Evolutionary conservation across 2,113 vertebrate genomes (phyloP).

Genomic region (Thalassarche chlororhynchos): DNA sequence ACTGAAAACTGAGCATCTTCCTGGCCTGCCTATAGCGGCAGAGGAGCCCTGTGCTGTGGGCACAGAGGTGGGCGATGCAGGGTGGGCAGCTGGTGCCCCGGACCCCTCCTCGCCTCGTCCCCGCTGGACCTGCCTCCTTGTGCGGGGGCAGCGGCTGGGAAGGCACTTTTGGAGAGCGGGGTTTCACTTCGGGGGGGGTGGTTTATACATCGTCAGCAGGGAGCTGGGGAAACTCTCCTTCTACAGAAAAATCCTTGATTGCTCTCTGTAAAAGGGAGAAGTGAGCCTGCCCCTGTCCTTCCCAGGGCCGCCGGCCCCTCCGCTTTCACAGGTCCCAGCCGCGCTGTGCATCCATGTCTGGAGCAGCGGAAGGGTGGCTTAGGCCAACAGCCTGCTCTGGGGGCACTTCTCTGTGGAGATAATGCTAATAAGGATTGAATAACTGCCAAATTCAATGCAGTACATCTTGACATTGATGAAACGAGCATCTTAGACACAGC

Average conservation of each 20-base stretch:
- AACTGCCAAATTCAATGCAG: constrained; percentile 46
- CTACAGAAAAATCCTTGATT: no score
- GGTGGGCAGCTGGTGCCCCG: no score
- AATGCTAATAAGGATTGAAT: constrained; percentile 25
- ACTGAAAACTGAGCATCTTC: background rate
- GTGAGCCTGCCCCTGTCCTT: background rate
- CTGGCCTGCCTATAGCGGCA: background rate
- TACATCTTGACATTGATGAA: constrained; percentile 33
- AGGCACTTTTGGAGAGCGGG: background rate
- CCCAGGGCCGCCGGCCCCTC: background rate
- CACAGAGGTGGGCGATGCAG: background rate
- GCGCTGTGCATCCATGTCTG: background rate
- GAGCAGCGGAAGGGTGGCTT: background rate
- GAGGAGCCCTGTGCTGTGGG: background rate
- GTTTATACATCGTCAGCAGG: background rate
- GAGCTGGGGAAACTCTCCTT: background rate
- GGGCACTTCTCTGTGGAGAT: constrained; percentile 36
- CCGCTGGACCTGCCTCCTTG: no score
- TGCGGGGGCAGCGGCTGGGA: background rate
- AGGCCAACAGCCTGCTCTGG: constrained; percentile 20
- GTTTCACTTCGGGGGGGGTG: background rate
- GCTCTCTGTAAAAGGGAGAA: background rate
- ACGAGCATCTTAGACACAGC: constrained; percentile 36
- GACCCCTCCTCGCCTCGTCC: background rate
- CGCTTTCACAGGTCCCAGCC: background rate